Base-by-base conservation (phyloP, 2,888 invertebrate genomes). In the Zonitis immaculata region DNA sequence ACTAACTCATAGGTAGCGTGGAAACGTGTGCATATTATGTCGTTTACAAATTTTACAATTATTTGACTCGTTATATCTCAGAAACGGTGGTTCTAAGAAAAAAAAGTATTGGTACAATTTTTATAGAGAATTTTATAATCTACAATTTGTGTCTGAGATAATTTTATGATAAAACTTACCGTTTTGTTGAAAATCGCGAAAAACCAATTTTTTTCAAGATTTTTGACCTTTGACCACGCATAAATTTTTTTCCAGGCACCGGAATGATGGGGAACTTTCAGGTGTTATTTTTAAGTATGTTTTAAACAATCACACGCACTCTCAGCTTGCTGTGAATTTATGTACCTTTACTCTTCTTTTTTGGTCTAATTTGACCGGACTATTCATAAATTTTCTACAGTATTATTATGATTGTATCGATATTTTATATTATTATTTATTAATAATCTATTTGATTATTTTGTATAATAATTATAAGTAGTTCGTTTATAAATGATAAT, bases 1-100 rank as follows among this genome's bases (percentile, higher is more conserved):
- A 44, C 50, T 50, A 78, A 49, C 77, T 74, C 32, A 43, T 43
- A 47, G 47, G 47, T 47, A 47, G 52, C 46, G 47, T 32, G 30
- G 52, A 52, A 52, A 52, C 20, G 47, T 47, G 47, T 47, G 52
- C 47, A 44, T 47, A 42, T 47, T 47, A 43, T 47, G 39, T 1
- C 39, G 11, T 16, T 39, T 16, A 39, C 39, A 39, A 39, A 8
- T 39, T 39, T 7, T 11, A 39, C 39, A 39, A 39, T n/a, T 39
- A 11, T 39, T 39, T 2, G 39, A 11, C 7, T 39, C 39, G 39
- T 39, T n/a, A 39, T 39, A 39, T 39, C 39, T n/a, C 39, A 39
- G 9, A 39, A 39, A 39, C 8, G 8, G 39, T 39, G 12, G 39
- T n/a, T 39, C 39, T 8, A 11, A 39, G 11, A n/a, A 4, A 39